These are phyloP conservation scores for Elanoides forficatus DNA, from an alignment of 2,113 vertebrate species.

Conservation along the genomic window DNA sequence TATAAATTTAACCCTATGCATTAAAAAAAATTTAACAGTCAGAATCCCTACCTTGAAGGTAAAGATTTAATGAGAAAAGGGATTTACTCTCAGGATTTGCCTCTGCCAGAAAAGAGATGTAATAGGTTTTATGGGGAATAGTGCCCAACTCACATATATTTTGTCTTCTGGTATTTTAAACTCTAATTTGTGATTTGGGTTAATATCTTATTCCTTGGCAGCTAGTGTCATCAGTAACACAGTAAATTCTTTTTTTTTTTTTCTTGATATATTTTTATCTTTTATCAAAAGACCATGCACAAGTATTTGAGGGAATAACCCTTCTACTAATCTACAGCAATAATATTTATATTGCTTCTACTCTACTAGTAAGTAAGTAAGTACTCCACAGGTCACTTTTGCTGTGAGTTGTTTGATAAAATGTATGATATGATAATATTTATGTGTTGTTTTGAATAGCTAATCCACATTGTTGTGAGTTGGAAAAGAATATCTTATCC, in stretches of 20 bases:
- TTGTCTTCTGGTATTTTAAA: not conserved
- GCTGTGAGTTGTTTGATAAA: not conserved
- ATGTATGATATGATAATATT: not conserved
- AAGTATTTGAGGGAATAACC: not conserved
- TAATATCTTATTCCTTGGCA: not conserved
- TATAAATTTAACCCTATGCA: not conserved
- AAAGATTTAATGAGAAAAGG: not conserved
- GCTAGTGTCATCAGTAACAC: not conserved
- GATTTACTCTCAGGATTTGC: not conserved
- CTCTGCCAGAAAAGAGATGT: not conserved
- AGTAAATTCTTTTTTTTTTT: not conserved
- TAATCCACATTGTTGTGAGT: not conserved
- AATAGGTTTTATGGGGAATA: not conserved
- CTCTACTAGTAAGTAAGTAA: not conserved
- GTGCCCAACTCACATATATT: not conserved
- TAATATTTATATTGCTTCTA: not conserved
- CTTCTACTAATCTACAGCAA: not conserved
- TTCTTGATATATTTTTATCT: not conserved
- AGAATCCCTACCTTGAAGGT: not conserved
- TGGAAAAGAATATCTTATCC: not conserved
- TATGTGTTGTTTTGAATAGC: not conserved
- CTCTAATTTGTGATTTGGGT: not conserved
- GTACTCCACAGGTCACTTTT: not conserved
- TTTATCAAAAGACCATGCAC: not conserved
- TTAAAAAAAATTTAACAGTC: not conserved